Conservation (phyloP, 2,113 vertebrate genomes). For the Hymenochirus boettgeri region DNA sequence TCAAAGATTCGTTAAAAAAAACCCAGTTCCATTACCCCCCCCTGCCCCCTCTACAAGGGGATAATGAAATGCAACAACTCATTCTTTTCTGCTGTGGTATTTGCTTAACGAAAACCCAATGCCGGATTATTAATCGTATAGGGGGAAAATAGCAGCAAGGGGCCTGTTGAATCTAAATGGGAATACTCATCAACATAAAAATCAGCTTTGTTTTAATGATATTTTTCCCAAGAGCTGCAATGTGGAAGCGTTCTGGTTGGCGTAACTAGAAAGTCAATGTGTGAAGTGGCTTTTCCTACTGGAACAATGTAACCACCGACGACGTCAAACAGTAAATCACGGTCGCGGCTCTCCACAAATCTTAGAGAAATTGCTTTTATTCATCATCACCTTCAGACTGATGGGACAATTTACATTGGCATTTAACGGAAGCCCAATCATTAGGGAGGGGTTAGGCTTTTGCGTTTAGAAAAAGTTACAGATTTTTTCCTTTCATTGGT, state of each 20-base stretch:
- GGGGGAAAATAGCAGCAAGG: constrained; percentile 16
- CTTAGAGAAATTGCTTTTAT: background rate
- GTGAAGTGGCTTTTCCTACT: background rate
- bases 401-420: no score
- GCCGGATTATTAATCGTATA: constrained; percentile 39
- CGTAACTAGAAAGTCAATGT: background rate
- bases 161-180: constrained; percentile 18
- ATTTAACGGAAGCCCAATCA: no score
- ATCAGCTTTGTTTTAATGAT: constrained; percentile 41
- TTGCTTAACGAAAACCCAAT: constrained; percentile 31
- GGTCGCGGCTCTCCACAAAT: background rate
- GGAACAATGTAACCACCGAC: background rate
- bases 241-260: constrained; percentile 9
- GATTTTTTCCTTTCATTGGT: no score
- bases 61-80: constrained; percentile 39
- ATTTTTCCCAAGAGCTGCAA: constrained; percentile 31
- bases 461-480: no score
- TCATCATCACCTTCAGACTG: no score
- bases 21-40: constrained; percentile 48
- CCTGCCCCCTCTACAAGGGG: constrained; percentile 23
- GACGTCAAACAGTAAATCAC: background rate
- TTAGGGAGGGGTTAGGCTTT: no score
- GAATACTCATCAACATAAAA: constrained; percentile 40
- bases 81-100: constrained; percentile 25
- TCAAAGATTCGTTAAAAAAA: constrained; percentile 96